Conservation (phyloP, 2,797 vertebrate genomes). For the Channa striata region DNA sequence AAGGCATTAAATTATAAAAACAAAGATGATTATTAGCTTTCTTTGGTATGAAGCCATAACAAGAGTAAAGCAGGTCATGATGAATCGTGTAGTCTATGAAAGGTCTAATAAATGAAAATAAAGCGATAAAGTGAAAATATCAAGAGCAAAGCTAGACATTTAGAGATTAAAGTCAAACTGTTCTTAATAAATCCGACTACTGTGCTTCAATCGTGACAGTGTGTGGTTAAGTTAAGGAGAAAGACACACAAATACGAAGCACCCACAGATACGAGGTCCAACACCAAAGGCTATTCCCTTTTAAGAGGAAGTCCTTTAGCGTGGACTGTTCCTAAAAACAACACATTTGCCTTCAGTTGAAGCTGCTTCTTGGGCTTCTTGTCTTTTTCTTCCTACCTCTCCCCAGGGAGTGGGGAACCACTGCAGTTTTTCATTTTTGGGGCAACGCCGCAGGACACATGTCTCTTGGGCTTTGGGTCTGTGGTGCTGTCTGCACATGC, state of each 20-base stretch:
- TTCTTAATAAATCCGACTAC: too few relatives aligned
- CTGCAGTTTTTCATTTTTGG: constrained; percentile 91
- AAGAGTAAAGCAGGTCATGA: too few relatives aligned
- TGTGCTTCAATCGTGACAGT: not conserved
- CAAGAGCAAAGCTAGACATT: too few relatives aligned
- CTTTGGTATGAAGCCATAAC: not conserved
- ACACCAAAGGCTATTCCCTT: not conserved
- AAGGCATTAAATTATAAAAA: too few relatives aligned
- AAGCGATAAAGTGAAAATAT: too few relatives aligned
- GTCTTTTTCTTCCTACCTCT: constrained; percentile 83
- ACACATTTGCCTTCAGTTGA: not conserved
- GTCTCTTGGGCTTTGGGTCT: constrained; percentile 90
- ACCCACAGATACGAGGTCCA: not conserved
- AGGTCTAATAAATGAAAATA: too few relatives aligned
- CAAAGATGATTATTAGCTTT: not conserved
- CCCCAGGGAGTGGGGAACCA: constrained; percentile 93
- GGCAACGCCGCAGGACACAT: constrained; percentile 93
- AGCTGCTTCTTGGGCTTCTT: not conserved
- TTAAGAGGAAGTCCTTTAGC: not conserved
- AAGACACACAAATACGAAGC: not conserved
- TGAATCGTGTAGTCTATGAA: too few relatives aligned
- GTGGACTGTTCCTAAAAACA: not conserved
- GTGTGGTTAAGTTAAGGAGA: not conserved
- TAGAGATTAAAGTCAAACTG: too few relatives aligned
- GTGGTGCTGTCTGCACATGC: constrained; percentile 84